Evolutionary conservation across 2,113 vertebrate genomes (phyloP).

Genomic region (Larimichthys polyactis): DNA sequence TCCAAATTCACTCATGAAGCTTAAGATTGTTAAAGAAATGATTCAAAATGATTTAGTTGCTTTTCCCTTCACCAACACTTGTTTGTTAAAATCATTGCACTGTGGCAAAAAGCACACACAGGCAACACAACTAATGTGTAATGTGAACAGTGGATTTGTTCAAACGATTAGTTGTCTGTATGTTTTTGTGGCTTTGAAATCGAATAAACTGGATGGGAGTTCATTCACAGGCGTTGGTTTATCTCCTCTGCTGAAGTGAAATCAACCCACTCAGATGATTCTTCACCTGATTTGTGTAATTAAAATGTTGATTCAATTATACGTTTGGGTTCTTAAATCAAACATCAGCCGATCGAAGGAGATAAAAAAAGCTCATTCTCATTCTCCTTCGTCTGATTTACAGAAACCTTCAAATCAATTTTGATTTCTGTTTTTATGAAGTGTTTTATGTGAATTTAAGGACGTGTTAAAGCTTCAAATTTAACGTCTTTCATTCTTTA

Average conservation of each 20-base stretch:
- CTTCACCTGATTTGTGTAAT: not conserved
- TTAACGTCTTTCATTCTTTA: not conserved
- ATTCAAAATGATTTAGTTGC: not conserved
- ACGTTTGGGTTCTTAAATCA: conserved; percentile 5
- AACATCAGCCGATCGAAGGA: not conserved
- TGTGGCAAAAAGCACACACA: not conserved
- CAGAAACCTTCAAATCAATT: not conserved
- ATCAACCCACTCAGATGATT: not conserved
- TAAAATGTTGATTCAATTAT: conserved; percentile 15
- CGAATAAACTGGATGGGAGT: conserved; percentile 16
- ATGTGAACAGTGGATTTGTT: not conserved
- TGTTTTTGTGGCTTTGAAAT: conserved; percentile 22
- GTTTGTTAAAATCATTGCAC: conserved; percentile 9
- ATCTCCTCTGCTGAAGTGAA: not conserved
- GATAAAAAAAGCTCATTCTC: not conserved
- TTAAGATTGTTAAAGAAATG: not conserved
- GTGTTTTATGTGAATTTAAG: not conserved
- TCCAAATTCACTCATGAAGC: not conserved
- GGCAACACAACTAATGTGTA: too few relatives aligned
- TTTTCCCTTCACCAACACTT: conserved; percentile 3
- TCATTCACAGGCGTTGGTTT: not conserved
- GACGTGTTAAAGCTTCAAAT: not conserved
- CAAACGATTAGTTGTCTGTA: not conserved
- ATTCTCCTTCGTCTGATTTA: too few relatives aligned
- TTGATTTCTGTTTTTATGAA: not conserved